Evolutionary conservation across 2,113 vertebrate genomes (phyloP).

Genomic region (Limanda limanda): DNA sequence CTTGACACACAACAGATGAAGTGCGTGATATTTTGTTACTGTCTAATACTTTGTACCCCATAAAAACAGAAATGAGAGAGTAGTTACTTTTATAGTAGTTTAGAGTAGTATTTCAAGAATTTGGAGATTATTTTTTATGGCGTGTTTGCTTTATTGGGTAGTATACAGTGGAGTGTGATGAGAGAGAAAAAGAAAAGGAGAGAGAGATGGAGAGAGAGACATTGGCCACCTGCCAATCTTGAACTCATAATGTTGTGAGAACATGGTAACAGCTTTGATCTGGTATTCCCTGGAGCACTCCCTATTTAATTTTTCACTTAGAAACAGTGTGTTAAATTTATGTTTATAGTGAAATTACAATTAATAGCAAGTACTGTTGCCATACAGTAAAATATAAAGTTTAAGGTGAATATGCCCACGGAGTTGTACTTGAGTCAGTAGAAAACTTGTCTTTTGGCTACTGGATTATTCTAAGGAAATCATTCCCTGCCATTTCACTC

Average conservation of each 20-base stretch:
- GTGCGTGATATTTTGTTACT: conserved; percentile 47
- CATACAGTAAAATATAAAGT: conserved; percentile 22
- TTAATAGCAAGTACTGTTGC: conserved; percentile 30
- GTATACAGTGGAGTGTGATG: conserved; percentile 54
- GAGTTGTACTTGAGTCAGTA: conserved; percentile 5
- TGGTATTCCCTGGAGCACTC: conserved; percentile 35
- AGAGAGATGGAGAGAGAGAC: not conserved
- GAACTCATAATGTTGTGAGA: conserved; percentile 62
- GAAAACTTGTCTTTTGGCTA: conserved; percentile 20
- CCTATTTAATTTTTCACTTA: conserved; percentile 48
- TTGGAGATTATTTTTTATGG: conserved; percentile 65
- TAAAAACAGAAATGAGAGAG: conserved; percentile 54
- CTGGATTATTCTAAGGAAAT: conserved; percentile 49
- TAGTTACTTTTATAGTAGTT: conserved; percentile 25
- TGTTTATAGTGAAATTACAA: conserved; percentile 58
- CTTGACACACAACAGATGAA: conserved; percentile 46
- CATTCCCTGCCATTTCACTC: conserved; percentile 55
- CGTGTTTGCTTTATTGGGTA: conserved; percentile 66
- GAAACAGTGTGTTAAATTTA: conserved; percentile 50
- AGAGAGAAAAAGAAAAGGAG: conserved; percentile 8
- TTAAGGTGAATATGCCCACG: conserved; percentile 1
- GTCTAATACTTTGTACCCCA: conserved; percentile 52
- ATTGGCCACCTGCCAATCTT: conserved; percentile 58
- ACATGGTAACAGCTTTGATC: conserved; percentile 56
- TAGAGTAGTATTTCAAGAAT: conserved; percentile 52